Conservation (phyloP, 2,888 invertebrate species). For the Hirtodrosophila duncani region DNA sequence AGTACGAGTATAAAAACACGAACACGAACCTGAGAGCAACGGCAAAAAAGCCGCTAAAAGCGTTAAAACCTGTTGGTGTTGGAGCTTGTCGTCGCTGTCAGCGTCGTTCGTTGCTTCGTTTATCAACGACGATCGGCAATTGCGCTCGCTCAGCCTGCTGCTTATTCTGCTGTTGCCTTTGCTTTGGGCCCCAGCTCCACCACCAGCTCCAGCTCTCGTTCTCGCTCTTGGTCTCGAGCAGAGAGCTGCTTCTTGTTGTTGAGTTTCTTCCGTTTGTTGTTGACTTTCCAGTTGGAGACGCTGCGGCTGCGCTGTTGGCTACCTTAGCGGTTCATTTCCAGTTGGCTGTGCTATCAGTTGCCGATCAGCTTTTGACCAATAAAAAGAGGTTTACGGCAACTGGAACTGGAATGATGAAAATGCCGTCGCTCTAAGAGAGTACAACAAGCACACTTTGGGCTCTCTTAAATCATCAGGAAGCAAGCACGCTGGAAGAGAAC, state of each 20-base stretch:
- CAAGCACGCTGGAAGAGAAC: slow-evolving; percentile 32
- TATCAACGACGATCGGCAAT: slow-evolving; percentile 39
- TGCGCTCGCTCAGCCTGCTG: neutral
- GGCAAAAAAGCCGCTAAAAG: slow-evolving; percentile 66
- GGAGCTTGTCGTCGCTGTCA: slow-evolving; percentile 56
- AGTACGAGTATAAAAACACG: too few relatives aligned
- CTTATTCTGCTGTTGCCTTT: too few relatives aligned
- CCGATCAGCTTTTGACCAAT: slow-evolving; percentile 73
- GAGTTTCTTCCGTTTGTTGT: slow-evolving; percentile 47
- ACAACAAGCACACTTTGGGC: neutral
- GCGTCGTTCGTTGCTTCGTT: slow-evolving; percentile 70
- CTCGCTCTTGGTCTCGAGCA: neutral
- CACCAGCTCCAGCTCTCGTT: slow-evolving; percentile 10
- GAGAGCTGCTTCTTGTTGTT: slow-evolving; percentile 40
- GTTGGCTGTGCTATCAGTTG: slow-evolving; percentile 68
- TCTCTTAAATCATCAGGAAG: neutral
- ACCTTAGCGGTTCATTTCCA: slow-evolving; percentile 75
- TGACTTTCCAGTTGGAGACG: slow-evolving; percentile 59
- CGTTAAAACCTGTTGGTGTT: slow-evolving; percentile 65
- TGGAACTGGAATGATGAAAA: slow-evolving; percentile 51
- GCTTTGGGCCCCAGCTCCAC: slow-evolving; percentile 4
- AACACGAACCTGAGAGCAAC: slow-evolving; percentile 54
- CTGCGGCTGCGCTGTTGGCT: slow-evolving; percentile 24
- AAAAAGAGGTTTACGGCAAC: slow-evolving; percentile 61
- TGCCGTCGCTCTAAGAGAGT: slow-evolving; percentile 18